Evolutionary conservation across 1,140 invertebrate species (phyloP), one percentile per base, ranked within the genome.

Genomic region (Papilio polyxenes): DNA sequence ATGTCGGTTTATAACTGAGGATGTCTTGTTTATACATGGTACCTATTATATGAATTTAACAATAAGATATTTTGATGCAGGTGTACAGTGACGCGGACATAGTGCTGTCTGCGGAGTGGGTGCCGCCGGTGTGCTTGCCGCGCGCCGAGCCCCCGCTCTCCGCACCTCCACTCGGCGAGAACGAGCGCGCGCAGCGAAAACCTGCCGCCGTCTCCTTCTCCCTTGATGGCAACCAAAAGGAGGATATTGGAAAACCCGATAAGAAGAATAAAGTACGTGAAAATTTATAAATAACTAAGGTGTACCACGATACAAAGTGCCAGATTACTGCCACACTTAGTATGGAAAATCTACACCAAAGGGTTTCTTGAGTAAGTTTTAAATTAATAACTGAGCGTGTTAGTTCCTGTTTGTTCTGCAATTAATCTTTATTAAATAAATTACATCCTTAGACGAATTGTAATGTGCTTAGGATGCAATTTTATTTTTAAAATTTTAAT

Each of bases 61-160:
- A 56, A 4, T 5, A 56, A 10, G 6, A 6, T 56, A 17, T 3
- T 48, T 2, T 49, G 11, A 10, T 44, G 10, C 85, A 96, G 89
- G 95, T 96, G 82, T 98, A 97, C 92, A 97, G 97, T 83, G 97
- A 98, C 92, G 97, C 97, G 72, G 97, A 98, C 91, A 97, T 98
- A 87, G 97, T 98, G 65, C 95, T 98, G 84, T 97, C 97, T 23
- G 96, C 97, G 69, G 97, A 97, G 83, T 98, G 97, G 97, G 97
- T 98, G 75, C 97, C 97, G 82, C 97, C 97, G 13, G 96, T 97
- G 83, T 97, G 97, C 80, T 96, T 97, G 85, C 95, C 96, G 74
- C 96, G 97, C 62, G 95, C 95, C 17, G 94, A 95, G 81, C 90
- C 94, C 48, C 94, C 94, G 31, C 90, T 95, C 7, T 95, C 94